phyloP scores from a whole-genome alignment of 2,888 invertebrate species.

The Apodemia duryi region DNA sequence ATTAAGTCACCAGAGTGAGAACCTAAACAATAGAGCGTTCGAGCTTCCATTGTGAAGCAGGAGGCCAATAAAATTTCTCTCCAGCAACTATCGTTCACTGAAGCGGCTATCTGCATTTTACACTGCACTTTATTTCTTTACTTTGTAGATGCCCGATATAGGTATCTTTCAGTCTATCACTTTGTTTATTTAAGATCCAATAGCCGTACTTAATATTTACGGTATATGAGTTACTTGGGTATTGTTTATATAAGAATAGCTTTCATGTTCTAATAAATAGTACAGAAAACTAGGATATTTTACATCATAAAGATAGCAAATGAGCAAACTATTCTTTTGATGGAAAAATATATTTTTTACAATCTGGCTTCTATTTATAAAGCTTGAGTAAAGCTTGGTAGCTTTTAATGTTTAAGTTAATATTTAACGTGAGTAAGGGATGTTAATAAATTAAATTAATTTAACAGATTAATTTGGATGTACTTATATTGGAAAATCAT shows the following conservation, averaged over 20 bases:
- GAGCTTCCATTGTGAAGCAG: constrained; percentile 31
- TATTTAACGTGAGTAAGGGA: no score
- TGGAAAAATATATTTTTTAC: no score
- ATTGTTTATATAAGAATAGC: constrained; percentile 11
- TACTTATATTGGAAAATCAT: no score
- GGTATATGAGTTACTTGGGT: constrained; percentile 23
- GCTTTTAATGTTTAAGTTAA: no score
- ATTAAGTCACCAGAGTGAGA: constrained; percentile 3
- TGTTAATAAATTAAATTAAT: no score
- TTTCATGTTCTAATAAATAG: constrained; percentile 10
- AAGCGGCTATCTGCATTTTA: constrained; percentile 67
- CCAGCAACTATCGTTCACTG: constrained; percentile 57
- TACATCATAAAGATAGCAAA: background rate
- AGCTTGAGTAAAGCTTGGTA: no score
- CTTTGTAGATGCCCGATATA: constrained; percentile 46
- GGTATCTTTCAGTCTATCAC: constrained; percentile 40
- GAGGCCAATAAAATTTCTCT: constrained; percentile 57
- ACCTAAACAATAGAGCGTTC: constrained; percentile 15
- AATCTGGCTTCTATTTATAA: no score
- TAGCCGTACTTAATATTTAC: constrained; percentile 44
- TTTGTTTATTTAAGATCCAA: constrained; percentile 55
- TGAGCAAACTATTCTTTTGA: no score
- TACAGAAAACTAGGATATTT: background rate
- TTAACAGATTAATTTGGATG: no score
- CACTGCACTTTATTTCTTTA: constrained; percentile 60